A percentile compares a stretch with the other conserved stretches of the same genome.
phyloP scores from a whole-genome alignment of 1,140 invertebrate genomes.

The Drosophila grimshawi region DNA sequence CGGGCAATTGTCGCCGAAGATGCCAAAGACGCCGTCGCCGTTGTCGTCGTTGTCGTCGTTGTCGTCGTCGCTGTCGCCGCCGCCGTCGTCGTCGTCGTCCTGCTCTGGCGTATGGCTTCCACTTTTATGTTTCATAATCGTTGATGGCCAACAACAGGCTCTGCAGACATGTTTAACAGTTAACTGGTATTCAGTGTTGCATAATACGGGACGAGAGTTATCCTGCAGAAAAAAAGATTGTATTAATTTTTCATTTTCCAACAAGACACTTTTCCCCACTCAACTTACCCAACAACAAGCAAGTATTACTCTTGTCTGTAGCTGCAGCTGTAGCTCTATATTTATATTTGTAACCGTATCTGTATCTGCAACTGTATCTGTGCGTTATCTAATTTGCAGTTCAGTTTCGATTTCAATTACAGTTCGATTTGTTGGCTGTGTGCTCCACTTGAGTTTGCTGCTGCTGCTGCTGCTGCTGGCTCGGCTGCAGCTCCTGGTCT shows the following conservation, averaged over 20 bases:
- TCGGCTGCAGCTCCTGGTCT: conserved; percentile 39
- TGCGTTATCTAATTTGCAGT: conserved; percentile 40
- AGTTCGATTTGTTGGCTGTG: conserved; percentile 15
- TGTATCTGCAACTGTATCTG: background rate
- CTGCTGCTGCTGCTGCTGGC: conserved; percentile 19
- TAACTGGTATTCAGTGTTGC: conserved; percentile 40
- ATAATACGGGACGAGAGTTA: conserved; percentile 37
- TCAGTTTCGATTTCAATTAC: conserved; percentile 29
- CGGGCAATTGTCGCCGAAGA: conserved; percentile 63
- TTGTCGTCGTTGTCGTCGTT: background rate
- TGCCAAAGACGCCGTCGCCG: conserved; percentile 20
- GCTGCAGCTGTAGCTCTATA: too few species aligned
- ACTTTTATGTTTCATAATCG: conserved; percentile 78
- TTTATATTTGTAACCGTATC: too few species aligned
- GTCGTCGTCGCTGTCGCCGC: conserved; percentile 23
- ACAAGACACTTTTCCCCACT: too few species aligned
- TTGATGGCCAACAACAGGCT: conserved; percentile 44
- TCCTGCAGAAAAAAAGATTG: background rate
- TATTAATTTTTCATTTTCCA: background rate
- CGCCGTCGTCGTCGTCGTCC: conserved; percentile 35
- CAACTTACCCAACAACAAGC: too few species aligned
- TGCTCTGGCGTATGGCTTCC: conserved; percentile 55
- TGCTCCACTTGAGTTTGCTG: conserved; percentile 21
- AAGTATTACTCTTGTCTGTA: too few species aligned
- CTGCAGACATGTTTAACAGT: conserved; percentile 44